These are phyloP conservation scores for Phenacoccus solenopsis DNA, from an alignment of 1,140 invertebrate genomes.

Conservation along the genomic window DNA sequence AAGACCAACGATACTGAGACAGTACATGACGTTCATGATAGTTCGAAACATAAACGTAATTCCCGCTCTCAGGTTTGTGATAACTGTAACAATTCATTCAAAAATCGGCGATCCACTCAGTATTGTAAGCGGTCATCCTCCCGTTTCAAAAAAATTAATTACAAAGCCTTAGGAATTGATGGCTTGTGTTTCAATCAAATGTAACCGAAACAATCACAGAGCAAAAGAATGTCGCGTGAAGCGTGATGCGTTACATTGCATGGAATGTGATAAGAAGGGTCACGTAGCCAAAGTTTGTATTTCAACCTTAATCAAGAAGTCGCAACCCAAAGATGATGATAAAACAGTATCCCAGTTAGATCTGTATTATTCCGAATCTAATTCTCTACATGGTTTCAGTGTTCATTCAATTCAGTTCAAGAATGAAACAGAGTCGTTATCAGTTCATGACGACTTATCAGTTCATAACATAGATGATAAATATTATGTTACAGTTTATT, in stretches of 20 bases:
- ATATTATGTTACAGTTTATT: not conserved
- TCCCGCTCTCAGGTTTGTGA: not conserved
- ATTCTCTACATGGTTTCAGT: not conserved
- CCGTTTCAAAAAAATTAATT: conserved; percentile 8
- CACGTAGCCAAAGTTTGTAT: not conserved
- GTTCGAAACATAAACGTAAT: not conserved
- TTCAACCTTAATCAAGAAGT: not conserved
- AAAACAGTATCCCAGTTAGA: not conserved
- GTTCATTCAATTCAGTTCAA: not conserved
- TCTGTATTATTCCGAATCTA: too few relatives aligned
- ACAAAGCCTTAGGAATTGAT: not conserved
- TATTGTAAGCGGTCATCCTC: too few relatives aligned
- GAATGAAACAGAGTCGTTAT: too few relatives aligned
- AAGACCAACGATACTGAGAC: not conserved
- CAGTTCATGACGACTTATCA: too few relatives aligned
- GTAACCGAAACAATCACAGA: not conserved
- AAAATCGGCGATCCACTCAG: not conserved
- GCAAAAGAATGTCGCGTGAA: not conserved
- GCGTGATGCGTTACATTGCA: not conserved
- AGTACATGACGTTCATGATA: not conserved
- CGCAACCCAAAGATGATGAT: not conserved
- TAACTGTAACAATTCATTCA: not conserved
- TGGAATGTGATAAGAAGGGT: not conserved
- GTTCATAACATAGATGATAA: not conserved
- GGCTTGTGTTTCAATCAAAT: conserved; percentile 8